A percentile compares a stretch with the other conserved stretches of the same genome.
These are phyloP conservation scores for Eulithis prunata DNA, from an alignment of 2,888 invertebrate genomes.

Conservation along the genomic window DNA sequence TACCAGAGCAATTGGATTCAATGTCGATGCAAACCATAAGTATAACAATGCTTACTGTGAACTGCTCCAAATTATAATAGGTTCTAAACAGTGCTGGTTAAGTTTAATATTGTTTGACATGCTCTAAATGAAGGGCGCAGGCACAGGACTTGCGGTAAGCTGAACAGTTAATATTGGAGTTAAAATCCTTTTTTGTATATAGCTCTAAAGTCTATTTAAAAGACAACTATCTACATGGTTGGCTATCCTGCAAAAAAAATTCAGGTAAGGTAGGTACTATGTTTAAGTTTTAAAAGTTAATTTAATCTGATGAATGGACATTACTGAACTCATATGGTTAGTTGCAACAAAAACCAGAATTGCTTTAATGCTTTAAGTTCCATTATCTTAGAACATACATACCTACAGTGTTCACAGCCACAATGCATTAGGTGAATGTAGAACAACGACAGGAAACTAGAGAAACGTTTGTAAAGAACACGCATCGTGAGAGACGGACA, in stretches of 20 bases:
- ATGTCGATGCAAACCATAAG: slow-evolving; percentile 62
- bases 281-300: too few relatives aligned
- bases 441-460: slow-evolving; percentile 64
- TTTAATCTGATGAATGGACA: too few relatives aligned
- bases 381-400: slow-evolving; percentile 32
- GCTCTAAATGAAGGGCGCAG: slow-evolving; percentile 50
- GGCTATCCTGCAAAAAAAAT: too few relatives aligned
- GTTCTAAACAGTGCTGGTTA: slow-evolving; percentile 57
- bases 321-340: too few relatives aligned
- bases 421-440: slow-evolving; percentile 57
- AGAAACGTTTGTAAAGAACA: slow-evolving; percentile 59
- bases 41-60: slow-evolving; percentile 61
- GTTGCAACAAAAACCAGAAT: slow-evolving; percentile 8
- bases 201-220: background rate
- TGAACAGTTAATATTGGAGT: slow-evolving; percentile 38
- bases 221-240: background rate
- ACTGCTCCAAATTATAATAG: slow-evolving; percentile 52
- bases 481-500: slow-evolving; percentile 57
- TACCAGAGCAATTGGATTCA: slow-evolving; percentile 74
- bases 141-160: slow-evolving; percentile 61
- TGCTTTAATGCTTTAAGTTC: slow-evolving; percentile 28
- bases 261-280: too few relatives aligned
- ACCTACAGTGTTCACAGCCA: slow-evolving; percentile 49
- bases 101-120: slow-evolving; percentile 54
- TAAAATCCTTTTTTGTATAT: slow-evolving; percentile 13